Base-by-base conservation (phyloP, 1,140 invertebrate genomes). In the Choristoneura fumiferana region DNA sequence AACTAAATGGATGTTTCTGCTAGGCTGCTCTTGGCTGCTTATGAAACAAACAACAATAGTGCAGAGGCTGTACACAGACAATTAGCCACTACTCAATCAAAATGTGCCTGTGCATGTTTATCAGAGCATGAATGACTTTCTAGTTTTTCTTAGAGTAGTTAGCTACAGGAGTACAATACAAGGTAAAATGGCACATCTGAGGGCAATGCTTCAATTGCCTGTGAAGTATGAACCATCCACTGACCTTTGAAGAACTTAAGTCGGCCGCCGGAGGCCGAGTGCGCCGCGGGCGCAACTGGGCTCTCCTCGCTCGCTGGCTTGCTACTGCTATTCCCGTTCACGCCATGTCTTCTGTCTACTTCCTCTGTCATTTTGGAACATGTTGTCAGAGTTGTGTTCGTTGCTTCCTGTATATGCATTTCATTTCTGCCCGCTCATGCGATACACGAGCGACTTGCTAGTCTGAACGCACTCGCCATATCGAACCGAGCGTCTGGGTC, bases 331-430 rank as follows among this genome's bases (percentile, higher is more conserved):
- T 90, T 91, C 80, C 91, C 91, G 91, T 92, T 92, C 80, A 91
- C 90, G 85, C 91, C 91, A 90, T 91, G 86, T 91, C 89, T 91
- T 91, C 87, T 91, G 90, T 91, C 90, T 87, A 90, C 90, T 89
- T 92, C 91, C 89, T 91, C 91, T 91, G 90, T 91, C 91, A 92
- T 92, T 91, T 91, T 92, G 89, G 91, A 86, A 92, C 91, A 92
- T 92, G 91, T 92, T 92, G 91, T 91, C 87, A 89, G 88, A 87
- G 85, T 88, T 87, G 86, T 89, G 81, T 85, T 83, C 70, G 84
- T 85, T 85, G 85, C 80, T 88, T 89, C 88, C 87, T 89, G 86
- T 89, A 89, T 90, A 88, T 87, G 88, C 86, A 90, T 90, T 87
- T 90, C 88, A 90, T 90, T 78, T 88, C 88, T 86, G 77, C 83